These are phyloP conservation scores for Odobenus rosmarus DNA, from an alignment of 2,113 vertebrate species.

Conservation along the genomic window DNA sequence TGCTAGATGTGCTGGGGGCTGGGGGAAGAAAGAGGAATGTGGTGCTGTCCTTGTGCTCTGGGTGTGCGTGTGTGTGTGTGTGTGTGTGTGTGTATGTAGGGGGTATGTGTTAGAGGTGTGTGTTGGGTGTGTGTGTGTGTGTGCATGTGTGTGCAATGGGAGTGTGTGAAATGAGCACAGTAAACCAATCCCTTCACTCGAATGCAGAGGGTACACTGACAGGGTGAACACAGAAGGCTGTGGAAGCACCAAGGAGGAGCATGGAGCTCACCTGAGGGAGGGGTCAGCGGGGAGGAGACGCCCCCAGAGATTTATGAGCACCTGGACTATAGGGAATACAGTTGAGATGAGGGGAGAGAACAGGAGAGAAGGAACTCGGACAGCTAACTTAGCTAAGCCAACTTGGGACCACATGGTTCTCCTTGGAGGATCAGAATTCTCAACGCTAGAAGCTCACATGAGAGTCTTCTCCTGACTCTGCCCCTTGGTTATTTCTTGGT, in stretches of 20 bases:
- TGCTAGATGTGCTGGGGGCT: neutral
- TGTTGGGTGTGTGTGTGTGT: neutral
- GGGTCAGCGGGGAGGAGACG: neutral
- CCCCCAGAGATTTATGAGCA: neutral
- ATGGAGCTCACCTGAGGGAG: neutral
- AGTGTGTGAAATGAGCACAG: neutral
- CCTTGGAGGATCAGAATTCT: neutral
- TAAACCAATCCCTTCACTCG: neutral
- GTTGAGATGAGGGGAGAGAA: neutral
- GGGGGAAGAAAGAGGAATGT: neutral
- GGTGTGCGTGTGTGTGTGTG: neutral
- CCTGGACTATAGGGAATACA: neutral
- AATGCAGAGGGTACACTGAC: neutral
- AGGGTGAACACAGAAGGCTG: no score
- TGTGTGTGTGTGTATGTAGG: neutral
- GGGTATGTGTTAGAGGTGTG: neutral
- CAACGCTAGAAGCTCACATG: neutral
- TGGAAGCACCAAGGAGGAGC: no score
- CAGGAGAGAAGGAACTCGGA: neutral
- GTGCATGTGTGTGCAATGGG: neutral
- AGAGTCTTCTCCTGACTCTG: neutral
- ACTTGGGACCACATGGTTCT: neutral
- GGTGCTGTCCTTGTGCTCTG: neutral
- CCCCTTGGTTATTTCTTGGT: neutral
- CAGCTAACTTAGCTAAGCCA: neutral